Conservation (phyloP, 2,797 vertebrate species). For the Cygnus olor region DNA sequence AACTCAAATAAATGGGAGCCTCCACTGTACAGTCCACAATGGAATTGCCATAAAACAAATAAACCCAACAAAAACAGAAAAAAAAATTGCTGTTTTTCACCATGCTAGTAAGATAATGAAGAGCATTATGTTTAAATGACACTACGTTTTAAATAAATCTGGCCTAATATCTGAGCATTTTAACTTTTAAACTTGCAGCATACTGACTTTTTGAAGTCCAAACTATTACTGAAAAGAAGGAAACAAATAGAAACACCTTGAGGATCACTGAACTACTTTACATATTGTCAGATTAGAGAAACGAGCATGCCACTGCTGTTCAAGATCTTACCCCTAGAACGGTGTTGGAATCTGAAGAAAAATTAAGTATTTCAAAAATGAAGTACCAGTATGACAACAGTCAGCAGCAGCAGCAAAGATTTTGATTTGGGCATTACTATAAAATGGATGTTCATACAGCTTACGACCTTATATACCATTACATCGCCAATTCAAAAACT, state of each 20-base stretch:
- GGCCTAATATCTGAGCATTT: neutral
- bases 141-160: neutral
- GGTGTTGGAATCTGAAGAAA: no score
- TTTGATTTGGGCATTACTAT: neutral
- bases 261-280: neutral
- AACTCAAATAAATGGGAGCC: neutral
- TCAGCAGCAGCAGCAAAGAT: neutral
- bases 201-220: neutral
- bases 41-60: neutral
- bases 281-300: neutral
- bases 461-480: neutral
- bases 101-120: neutral
- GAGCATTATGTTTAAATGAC: neutral
- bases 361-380: neutral
- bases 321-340: neutral
- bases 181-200: neutral
- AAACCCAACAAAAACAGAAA: neutral
- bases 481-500: neutral
- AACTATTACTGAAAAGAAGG: neutral
- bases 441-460: neutral
- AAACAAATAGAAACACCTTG: neutral
- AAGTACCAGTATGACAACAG: neutral
- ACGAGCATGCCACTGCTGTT: neutral
- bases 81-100: neutral
- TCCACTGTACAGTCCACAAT: neutral